phyloP scores from a whole-genome alignment of 2,797 vertebrate genomes.

The Mormyrops boulengeri region DNA sequence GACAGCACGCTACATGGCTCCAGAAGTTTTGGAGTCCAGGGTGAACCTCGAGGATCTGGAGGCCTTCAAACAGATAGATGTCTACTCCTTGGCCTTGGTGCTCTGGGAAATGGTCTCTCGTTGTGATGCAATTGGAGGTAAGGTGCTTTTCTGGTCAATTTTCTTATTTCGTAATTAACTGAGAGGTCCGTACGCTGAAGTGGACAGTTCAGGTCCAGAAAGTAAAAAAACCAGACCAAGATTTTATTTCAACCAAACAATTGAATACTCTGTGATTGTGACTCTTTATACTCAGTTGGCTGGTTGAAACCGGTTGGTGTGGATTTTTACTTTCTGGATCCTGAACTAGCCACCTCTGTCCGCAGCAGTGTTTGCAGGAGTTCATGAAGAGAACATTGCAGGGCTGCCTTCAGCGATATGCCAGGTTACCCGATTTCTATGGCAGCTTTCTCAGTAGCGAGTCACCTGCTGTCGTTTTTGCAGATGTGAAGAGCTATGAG shows the following conservation, averaged over 20 bases:
- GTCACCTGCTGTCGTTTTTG: neutral
- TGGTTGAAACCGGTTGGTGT: too few species aligned
- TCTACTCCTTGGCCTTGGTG: conserved; percentile 83
- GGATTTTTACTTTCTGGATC: too few species aligned
- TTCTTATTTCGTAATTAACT: neutral
- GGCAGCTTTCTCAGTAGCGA: conserved; percentile 20
- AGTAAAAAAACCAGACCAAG: too few species aligned
- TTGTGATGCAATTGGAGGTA: conserved; percentile 74
- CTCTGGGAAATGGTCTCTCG: conserved; percentile 84
- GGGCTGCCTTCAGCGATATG: neutral
- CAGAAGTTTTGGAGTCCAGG: conserved; percentile 80
- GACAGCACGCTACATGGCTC: conserved; percentile 85
- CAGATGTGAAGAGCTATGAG: conserved; percentile 77
- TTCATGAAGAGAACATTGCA: neutral
- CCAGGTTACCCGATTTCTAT: neutral
- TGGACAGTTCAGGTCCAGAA: neutral
- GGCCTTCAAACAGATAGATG: conserved; percentile 87
- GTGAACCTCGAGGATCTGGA: conserved; percentile 86
- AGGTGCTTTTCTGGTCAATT: neutral
- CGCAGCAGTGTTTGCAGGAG: neutral
- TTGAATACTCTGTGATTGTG: too few species aligned
- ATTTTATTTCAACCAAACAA: too few species aligned
- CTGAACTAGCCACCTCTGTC: too few species aligned
- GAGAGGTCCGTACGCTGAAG: neutral
- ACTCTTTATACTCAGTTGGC: too few species aligned